Conservation (phyloP, 2,888 invertebrate genomes). For the Periphyllus acericola region DNA sequence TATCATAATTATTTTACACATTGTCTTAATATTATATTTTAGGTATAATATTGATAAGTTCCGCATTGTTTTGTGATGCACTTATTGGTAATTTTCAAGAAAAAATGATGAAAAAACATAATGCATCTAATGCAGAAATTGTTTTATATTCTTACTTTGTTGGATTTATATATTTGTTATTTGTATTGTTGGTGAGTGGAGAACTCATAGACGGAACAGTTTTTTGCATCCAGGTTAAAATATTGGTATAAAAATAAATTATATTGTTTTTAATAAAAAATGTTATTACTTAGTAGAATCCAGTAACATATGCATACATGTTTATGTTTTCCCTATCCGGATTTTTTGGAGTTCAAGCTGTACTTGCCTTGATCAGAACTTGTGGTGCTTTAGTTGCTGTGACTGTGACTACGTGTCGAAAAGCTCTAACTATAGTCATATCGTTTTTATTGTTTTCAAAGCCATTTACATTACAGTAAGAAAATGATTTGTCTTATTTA, state of each 20-base stretch:
- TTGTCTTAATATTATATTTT: slow-evolving; percentile 30
- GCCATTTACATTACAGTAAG: slow-evolving; percentile 92
- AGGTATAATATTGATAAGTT: slow-evolving; percentile 82
- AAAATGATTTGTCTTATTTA: slow-evolving; percentile 65
- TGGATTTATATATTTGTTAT: slow-evolving; percentile 83
- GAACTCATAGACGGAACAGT: slow-evolving; percentile 78
- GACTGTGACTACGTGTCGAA: slow-evolving; percentile 89
- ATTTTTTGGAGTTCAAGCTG: slow-evolving; percentile 93
- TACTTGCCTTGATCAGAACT: slow-evolving; percentile 86
- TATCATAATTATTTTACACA: neutral
- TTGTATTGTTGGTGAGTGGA: slow-evolving; percentile 78
- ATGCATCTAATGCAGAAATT: slow-evolving; percentile 89
- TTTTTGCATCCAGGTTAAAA: slow-evolving; percentile 79
- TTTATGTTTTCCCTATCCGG: slow-evolving; percentile 88
- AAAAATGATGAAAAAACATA: slow-evolving; percentile 87
- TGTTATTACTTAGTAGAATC: slow-evolving; percentile 71
- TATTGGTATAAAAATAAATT: slow-evolving; percentile 1
- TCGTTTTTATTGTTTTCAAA: slow-evolving; percentile 95
- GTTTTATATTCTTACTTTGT: slow-evolving; percentile 92
- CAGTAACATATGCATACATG: slow-evolving; percentile 85
- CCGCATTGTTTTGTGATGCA: slow-evolving; percentile 92
- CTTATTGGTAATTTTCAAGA: slow-evolving; percentile 97
- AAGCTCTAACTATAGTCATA: slow-evolving; percentile 90
- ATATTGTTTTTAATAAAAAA: slow-evolving; percentile 34
- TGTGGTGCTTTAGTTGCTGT: slow-evolving; percentile 93